These are phyloP conservation scores for Psittacula cyanocephala DNA, from an alignment of 2,113 vertebrate genomes.

Conservation along the genomic window DNA sequence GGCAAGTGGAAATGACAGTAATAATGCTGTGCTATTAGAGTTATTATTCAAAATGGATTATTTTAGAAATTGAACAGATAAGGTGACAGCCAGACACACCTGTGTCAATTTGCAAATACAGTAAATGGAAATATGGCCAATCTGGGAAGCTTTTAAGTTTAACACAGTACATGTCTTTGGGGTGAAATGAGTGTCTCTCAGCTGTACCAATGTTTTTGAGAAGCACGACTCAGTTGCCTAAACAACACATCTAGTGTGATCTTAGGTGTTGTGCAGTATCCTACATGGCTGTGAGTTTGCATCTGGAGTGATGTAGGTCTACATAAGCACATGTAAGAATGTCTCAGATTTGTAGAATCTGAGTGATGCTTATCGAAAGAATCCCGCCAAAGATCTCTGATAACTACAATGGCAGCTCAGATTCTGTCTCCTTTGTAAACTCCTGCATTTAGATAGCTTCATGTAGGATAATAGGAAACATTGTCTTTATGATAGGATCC, in stretches of 20 bases:
- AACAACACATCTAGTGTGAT: neutral
- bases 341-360: neutral
- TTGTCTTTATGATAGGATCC: neutral
- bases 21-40: neutral
- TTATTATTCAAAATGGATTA: neutral
- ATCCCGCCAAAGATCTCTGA: neutral
- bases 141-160: neutral
- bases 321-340: neutral
- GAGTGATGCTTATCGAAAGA: neutral
- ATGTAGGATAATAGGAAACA: neutral
- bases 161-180: neutral
- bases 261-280: neutral
- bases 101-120: neutral
- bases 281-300: neutral
- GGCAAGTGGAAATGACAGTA: neutral
- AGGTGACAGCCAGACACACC: neutral
- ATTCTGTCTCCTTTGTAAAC: neutral
- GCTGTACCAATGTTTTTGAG: neutral
- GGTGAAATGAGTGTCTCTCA: neutral
- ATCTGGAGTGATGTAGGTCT: neutral
- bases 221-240: neutral
- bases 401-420: neutral
- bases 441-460: neutral
- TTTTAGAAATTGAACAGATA: neutral
- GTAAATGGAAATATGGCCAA: neutral